A percentile compares a stretch with the other conserved stretches of the same genome.
Evolutionary conservation across 2,888 invertebrate genomes (phyloP).

Genomic region (Pandemis heparana): DNA sequence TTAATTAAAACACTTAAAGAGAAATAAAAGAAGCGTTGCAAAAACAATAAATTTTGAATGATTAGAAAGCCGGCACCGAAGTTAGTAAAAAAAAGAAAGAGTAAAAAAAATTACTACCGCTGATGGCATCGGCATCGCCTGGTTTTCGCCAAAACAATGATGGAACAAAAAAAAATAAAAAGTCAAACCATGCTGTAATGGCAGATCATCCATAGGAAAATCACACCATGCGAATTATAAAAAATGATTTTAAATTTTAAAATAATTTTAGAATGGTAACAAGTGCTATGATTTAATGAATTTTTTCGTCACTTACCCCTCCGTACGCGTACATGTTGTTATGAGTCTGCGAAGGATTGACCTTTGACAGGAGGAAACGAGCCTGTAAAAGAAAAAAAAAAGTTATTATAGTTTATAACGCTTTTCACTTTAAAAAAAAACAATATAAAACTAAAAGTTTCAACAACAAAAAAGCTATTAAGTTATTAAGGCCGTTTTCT

Average conservation of each 20-base stretch:
- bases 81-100: slow-evolving; percentile 57
- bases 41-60: slow-evolving; percentile 3
- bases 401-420: too few relatives aligned
- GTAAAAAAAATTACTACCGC: slow-evolving; percentile 87
- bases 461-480: not conserved
- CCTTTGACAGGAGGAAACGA: slow-evolving; percentile 98
- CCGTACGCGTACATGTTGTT: slow-evolving; percentile 99
- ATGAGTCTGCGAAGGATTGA: slow-evolving; percentile 99
- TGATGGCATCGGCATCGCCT: slow-evolving; percentile 89
- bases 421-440: too few relatives aligned
- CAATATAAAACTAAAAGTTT: too few relatives aligned
- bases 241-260: too few relatives aligned
- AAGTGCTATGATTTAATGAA: slow-evolving; percentile 1
- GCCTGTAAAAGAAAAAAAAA: slow-evolving; percentile 86
- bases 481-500: not conserved
- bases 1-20: not conserved
- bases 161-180: slow-evolving; percentile 79
- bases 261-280: not conserved
- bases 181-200: slow-evolving; percentile 73
- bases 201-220: slow-evolving; percentile 47
- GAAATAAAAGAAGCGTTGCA: slow-evolving; percentile 1
- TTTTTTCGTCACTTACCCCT: slow-evolving; percentile 88
- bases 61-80: slow-evolving; percentile 65
- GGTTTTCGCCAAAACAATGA: slow-evolving; percentile 81
- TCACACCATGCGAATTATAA: slow-evolving; percentile 52